A percentile compares a stretch with the other conserved stretches of the same genome.
These are phyloP conservation scores for Ectobius pallidus DNA, from an alignment of 2,888 invertebrate genomes.

Conservation along the genomic window DNA sequence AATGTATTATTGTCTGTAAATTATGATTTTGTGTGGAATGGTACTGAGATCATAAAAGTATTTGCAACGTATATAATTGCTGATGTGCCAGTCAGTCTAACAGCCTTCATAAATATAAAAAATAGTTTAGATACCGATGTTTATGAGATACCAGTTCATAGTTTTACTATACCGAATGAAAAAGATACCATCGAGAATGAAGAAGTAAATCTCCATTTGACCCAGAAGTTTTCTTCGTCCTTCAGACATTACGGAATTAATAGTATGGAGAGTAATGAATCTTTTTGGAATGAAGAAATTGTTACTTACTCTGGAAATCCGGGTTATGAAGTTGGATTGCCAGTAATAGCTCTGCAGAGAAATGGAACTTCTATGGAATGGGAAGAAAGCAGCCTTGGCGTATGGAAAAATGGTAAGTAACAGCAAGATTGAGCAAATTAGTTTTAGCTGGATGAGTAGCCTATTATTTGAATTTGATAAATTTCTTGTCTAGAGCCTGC, in stretches of 20 bases:
- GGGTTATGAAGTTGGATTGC: conserved; percentile 36
- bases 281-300: not conserved
- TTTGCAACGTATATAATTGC: conserved; percentile 34
- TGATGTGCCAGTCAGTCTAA: conserved; percentile 33
- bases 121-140: too few relatives aligned
- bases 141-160: too few relatives aligned
- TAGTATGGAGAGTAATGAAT: not conserved
- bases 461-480: too few relatives aligned
- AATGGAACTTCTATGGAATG: conserved; percentile 2
- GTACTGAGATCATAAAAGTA: conserved; percentile 27
- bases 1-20: conserved; percentile 39
- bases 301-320: conserved; percentile 34
- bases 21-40: conserved; percentile 39
- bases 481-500: too few relatives aligned
- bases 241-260: conserved; percentile 28
- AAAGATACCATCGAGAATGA: too few relatives aligned
- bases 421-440: too few relatives aligned
- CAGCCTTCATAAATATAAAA: not conserved
- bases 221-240: conserved; percentile 33
- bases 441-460: too few relatives aligned
- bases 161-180: too few relatives aligned
- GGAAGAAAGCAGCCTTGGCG: conserved; percentile 7
- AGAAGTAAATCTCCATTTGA: conserved; percentile 29
- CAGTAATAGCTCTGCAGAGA: not conserved
- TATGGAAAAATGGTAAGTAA: conserved; percentile 35